phyloP scores from a whole-genome alignment of 2,888 invertebrate species.

The Schrankia costaestrigalis region DNA sequence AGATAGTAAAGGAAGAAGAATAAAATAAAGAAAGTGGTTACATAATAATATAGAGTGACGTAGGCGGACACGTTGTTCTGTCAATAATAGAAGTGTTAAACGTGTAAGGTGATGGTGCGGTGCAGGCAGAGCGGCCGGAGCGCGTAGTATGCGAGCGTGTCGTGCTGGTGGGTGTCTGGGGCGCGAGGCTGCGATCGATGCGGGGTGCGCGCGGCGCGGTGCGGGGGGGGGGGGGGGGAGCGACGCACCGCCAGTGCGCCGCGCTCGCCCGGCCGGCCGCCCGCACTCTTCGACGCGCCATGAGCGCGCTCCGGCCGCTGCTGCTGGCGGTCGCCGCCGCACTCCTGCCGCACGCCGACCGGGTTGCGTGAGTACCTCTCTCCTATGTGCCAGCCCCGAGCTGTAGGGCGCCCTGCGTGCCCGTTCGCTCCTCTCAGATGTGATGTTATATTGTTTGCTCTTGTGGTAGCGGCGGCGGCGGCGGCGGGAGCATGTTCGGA shows the following conservation, averaged over 20 bases:
- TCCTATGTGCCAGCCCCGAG: not conserved
- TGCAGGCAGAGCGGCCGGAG: constrained; percentile 11
- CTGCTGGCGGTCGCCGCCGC: constrained; percentile 46
- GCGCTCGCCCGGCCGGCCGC: constrained; percentile 30
- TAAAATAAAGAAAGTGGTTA: no score
- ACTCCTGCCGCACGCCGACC: constrained; percentile 47
- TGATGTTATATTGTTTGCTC: constrained; percentile 27
- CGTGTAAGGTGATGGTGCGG: not conserved
- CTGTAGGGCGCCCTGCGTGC: not conserved
- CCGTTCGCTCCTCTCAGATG: constrained; percentile 7
- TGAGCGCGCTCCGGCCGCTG: constrained; percentile 43
- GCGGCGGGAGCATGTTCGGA: constrained; percentile 85
- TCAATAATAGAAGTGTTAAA: no score
- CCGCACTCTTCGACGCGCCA: constrained; percentile 19
- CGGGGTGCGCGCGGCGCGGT: constrained; percentile 9
- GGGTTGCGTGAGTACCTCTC: constrained; percentile 44
- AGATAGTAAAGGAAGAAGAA: no score
- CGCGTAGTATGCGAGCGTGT: no score
- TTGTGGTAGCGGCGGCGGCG: constrained; percentile 83
- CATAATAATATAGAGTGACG: no score
- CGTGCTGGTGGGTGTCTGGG: not conserved
- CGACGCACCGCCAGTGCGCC: constrained; percentile 34
- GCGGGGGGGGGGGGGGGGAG: constrained; percentile 9
- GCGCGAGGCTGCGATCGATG: constrained; percentile 6
- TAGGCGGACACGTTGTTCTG: no score